Conservation (phyloP, 2,113 vertebrate species). For the Dipodomys ordii region DNA sequence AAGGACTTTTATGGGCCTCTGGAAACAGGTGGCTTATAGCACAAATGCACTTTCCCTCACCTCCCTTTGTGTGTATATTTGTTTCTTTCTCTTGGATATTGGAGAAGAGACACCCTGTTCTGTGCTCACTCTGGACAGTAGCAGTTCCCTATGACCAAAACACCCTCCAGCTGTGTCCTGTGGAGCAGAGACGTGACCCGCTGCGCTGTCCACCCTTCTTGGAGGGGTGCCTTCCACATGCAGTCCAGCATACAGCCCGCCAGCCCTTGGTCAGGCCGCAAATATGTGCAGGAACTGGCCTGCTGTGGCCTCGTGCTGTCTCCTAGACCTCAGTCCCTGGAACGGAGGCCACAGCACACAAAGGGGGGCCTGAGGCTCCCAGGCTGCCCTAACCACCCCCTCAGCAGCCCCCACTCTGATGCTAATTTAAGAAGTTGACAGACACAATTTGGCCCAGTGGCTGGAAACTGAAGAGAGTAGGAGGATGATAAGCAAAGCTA, state of each 20-base stretch:
- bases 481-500: background rate
- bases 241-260: background rate
- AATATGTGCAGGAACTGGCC: background rate
- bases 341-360: rapidly evolving
- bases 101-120: background rate
- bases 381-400: background rate
- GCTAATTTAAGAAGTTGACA: background rate
- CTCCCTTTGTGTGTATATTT: background rate
- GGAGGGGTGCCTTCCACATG: rapidly evolving
- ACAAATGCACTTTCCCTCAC: rapidly evolving
- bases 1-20: rapidly evolving
- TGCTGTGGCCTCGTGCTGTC: rapidly evolving
- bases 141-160: conserved; percentile 20
- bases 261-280: background rate
- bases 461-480: conserved; percentile 50
- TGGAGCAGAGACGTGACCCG: background rate
- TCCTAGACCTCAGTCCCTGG: background rate
- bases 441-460: background rate
- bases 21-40: rapidly evolving
- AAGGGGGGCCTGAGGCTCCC: rapidly evolving
- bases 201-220: background rate
- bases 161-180: conserved; percentile 46
- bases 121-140: conserved; percentile 5
- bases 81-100: background rate
- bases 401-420: background rate